A percentile compares a stretch with the other conserved stretches of the same genome.
These are phyloP conservation scores for Isotomurus palustris DNA, from an alignment of 2,888 invertebrate genomes.

Conservation along the genomic window DNA sequence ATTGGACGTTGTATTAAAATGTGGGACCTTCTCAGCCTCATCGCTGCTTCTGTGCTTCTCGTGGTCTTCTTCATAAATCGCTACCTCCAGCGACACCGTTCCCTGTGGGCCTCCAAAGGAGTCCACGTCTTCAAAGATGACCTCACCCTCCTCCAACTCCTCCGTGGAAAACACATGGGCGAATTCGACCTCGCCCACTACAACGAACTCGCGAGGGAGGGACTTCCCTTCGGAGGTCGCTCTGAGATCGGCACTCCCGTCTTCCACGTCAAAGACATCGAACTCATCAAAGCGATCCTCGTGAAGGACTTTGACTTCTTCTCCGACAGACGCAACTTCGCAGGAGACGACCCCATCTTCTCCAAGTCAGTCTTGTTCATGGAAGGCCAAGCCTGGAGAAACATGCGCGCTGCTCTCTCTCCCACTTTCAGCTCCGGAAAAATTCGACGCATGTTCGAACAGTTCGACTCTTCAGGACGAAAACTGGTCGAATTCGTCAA, in stretches of 20 bases:
- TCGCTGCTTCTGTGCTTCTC: too few species aligned
- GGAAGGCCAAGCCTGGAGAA: slow-evolving; percentile 17
- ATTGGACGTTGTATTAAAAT: too few species aligned
- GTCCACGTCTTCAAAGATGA: too few species aligned
- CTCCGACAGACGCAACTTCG: neutral
- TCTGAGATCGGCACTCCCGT: neutral
- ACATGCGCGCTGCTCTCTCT: slow-evolving; percentile 9
- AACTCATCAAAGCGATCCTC: too few species aligned
- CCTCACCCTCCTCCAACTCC: too few species aligned
- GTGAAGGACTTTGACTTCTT: too few species aligned
- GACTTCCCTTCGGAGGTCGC: neutral
- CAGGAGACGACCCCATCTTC: neutral
- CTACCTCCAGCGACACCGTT: too few species aligned
- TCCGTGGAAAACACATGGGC: too few species aligned
- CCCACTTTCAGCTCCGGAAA: slow-evolving; percentile 25
- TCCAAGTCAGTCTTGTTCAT: neutral
- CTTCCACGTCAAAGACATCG: too few species aligned
- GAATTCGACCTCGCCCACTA: neutral
- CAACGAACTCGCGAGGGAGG: neutral
- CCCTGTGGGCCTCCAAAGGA: too few species aligned
- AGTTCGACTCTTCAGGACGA: neutral
- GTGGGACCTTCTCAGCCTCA: too few species aligned
- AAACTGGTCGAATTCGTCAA: neutral
- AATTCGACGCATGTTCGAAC: slow-evolving; percentile 17
- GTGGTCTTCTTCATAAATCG: too few species aligned